Conservation (phyloP, 2,797 vertebrate genomes). For the Siniperca scherzeri region DNA sequence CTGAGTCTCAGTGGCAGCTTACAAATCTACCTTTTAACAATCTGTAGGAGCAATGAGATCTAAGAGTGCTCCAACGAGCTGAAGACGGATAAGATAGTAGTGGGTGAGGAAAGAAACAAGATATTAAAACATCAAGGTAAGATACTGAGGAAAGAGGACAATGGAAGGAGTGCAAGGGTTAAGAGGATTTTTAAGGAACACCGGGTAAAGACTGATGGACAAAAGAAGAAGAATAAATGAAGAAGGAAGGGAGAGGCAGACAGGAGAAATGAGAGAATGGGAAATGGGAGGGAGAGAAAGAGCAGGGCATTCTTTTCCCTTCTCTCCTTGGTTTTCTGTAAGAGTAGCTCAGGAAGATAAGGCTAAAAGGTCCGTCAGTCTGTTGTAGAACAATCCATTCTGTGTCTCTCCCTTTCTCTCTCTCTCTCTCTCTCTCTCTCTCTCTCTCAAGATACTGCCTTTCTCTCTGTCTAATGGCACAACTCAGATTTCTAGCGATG, state of each 20-base stretch:
- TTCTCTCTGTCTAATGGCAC: slow-evolving; percentile 85
- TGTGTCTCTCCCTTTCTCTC: slow-evolving; percentile 80
- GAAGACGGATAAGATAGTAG: slow-evolving; percentile 58
- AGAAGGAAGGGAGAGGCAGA: slow-evolving; percentile 79
- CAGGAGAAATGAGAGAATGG: slow-evolving; percentile 86
- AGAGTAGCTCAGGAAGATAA: slow-evolving; percentile 89
- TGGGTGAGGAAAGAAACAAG: slow-evolving; percentile 67
- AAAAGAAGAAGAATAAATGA: slow-evolving; percentile 79
- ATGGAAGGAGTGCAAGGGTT: slow-evolving; percentile 72
- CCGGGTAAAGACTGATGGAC: slow-evolving; percentile 68
- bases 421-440: slow-evolving; percentile 55
- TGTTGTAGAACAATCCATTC: slow-evolving; percentile 88
- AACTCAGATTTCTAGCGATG: slow-evolving; percentile 89
- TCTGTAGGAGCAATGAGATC: slow-evolving; percentile 57
- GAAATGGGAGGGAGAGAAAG: slow-evolving; percentile 81
- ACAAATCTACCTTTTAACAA: slow-evolving; percentile 59
- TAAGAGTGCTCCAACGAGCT: slow-evolving; percentile 39
- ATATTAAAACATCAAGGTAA: slow-evolving; percentile 76
- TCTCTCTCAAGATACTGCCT: slow-evolving; percentile 78
- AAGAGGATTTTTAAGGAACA: slow-evolving; percentile 78
- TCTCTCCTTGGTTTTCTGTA: slow-evolving; percentile 88
- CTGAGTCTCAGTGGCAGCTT: slow-evolving; percentile 46
- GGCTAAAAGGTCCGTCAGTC: slow-evolving; percentile 90
- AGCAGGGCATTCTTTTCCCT: slow-evolving; percentile 79
- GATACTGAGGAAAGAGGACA: slow-evolving; percentile 63